Evolutionary conservation across 2,797 vertebrate genomes (phyloP).

Genomic region (Poecilia gillii): DNA sequence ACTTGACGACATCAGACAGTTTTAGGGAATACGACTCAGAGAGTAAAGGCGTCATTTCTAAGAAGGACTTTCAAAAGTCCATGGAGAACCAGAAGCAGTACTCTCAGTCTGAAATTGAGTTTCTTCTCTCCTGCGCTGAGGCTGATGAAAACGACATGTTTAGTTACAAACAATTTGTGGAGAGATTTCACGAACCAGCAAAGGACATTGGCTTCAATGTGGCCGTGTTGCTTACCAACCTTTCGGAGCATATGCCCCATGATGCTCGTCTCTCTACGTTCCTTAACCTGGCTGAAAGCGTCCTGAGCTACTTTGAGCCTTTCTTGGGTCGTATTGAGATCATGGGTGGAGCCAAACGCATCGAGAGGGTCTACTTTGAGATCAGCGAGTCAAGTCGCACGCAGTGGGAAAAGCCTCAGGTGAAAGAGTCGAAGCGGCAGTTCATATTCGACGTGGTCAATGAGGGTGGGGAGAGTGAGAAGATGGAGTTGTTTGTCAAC

Average conservation of each 20-base stretch:
- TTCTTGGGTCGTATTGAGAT: slow-evolving; percentile 97
- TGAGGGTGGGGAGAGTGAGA: slow-evolving; percentile 97
- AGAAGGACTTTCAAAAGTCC: slow-evolving; percentile 98
- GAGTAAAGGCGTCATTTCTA: slow-evolving; percentile 95
- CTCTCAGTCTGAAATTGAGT: slow-evolving; percentile 94
- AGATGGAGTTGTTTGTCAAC: slow-evolving; percentile 99
- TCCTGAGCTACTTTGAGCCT: slow-evolving; percentile 96
- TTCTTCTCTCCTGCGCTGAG: slow-evolving; percentile 94
- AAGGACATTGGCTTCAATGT: slow-evolving; percentile 99
- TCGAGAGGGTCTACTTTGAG: slow-evolving; percentile 98
- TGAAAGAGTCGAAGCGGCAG: slow-evolving; percentile 97
- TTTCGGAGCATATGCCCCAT: slow-evolving; percentile 98
- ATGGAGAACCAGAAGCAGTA: slow-evolving; percentile 99
- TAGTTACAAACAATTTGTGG: slow-evolving; percentile 95
- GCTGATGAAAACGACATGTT: slow-evolving; percentile 98
- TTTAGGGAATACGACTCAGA: slow-evolving; percentile 95
- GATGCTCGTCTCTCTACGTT: slow-evolving; percentile 91
- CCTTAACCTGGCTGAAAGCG: slow-evolving; percentile 93
- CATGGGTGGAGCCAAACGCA: slow-evolving; percentile 97
- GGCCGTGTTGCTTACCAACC: slow-evolving; percentile 93
- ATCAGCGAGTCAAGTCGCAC: slow-evolving; percentile 97
- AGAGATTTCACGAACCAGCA: slow-evolving; percentile 95
- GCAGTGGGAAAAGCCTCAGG: slow-evolving; percentile 99
- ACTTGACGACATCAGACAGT: slow-evolving; percentile 94
- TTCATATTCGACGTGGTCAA: slow-evolving; percentile 99